Evolutionary conservation across 2,888 invertebrate genomes (phyloP).

Genomic region (Mythimna pallens): DNA sequence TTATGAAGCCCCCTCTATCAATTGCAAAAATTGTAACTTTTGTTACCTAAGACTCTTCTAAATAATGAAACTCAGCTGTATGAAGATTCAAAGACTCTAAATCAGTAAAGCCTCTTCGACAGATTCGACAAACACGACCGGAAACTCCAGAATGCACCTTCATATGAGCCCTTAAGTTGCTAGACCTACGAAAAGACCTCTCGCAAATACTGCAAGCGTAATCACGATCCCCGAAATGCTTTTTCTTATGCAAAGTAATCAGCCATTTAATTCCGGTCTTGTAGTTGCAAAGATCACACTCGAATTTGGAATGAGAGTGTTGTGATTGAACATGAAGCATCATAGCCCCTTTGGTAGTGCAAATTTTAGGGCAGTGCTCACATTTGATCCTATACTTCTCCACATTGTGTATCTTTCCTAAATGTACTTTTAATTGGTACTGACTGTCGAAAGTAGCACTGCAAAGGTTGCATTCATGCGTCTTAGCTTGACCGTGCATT

Average conservation of each 20-base stretch:
- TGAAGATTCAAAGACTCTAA: conserved; percentile 73
- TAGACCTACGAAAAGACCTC: conserved; percentile 88
- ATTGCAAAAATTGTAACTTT: background rate
- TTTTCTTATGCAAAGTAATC: conserved; percentile 84
- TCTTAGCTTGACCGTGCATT: conserved; percentile 74
- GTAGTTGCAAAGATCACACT: conserved; percentile 82
- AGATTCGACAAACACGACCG: conserved; percentile 80
- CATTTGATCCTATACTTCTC: conserved; percentile 81
- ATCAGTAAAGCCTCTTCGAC: conserved; percentile 76
- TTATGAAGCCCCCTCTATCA: too few relatives aligned
- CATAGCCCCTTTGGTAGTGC: conserved; percentile 88
- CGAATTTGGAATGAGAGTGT: conserved; percentile 79
- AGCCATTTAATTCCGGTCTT: conserved; percentile 80
- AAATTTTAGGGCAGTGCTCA: conserved; percentile 83
- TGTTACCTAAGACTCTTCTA: conserved; percentile 61
- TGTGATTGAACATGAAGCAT: conserved; percentile 87
- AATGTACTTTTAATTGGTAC: conserved; percentile 81
- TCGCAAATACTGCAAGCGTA: conserved; percentile 91
- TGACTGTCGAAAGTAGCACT: conserved; percentile 72
- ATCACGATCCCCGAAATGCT: conserved; percentile 86
- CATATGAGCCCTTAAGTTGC: conserved; percentile 83
- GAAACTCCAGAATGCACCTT: conserved; percentile 80
- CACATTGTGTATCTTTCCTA: conserved; percentile 83
- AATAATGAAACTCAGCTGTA: conserved; percentile 73
- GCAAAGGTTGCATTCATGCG: conserved; percentile 76